These are phyloP conservation scores for Sialia sialis DNA, from an alignment of 2,113 vertebrate genomes.

Conservation along the genomic window DNA sequence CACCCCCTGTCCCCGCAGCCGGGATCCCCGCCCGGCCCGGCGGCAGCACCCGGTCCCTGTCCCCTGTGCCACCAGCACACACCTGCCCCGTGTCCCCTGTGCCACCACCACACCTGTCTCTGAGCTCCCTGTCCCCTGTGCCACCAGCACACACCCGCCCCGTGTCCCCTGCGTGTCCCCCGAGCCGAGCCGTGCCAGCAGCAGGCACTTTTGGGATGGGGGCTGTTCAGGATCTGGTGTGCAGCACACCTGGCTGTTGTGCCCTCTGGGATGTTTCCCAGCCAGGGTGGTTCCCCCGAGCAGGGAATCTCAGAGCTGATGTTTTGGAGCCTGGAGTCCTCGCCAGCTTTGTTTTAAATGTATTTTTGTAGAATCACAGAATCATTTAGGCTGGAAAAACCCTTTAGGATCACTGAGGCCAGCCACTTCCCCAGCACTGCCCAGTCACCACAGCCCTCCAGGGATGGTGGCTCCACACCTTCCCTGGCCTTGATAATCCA, in stretches of 20 bases:
- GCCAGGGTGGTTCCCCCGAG: background rate
- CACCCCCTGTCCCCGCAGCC: fast-evolving
- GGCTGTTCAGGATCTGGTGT: fast-evolving
- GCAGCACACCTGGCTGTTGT: fast-evolving
- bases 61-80: background rate
- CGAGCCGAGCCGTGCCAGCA: no score
- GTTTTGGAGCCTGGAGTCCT: background rate
- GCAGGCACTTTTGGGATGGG: fast-evolving
- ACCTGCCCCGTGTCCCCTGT: background rate
- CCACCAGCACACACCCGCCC: no score
- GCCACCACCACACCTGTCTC: no score
- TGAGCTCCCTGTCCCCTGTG: no score
- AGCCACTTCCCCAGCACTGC: background rate
- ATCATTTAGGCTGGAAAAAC: background rate
- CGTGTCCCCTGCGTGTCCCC: background rate
- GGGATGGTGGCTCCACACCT: background rate
- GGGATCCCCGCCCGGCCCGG: background rate
- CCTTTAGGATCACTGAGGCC: background rate
- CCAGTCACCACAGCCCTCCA: background rate
- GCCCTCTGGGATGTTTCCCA: fast-evolving
- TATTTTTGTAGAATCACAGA: background rate
- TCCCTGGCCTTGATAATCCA: background rate
- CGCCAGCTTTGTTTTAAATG: background rate
- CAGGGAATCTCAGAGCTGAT: background rate
- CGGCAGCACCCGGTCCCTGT: background rate